A percentile compares a stretch with the other conserved stretches of the same genome.
Evolutionary conservation across 2,797 vertebrate species (phyloP).

Genomic region (Bradypodion pumilum): DNA sequence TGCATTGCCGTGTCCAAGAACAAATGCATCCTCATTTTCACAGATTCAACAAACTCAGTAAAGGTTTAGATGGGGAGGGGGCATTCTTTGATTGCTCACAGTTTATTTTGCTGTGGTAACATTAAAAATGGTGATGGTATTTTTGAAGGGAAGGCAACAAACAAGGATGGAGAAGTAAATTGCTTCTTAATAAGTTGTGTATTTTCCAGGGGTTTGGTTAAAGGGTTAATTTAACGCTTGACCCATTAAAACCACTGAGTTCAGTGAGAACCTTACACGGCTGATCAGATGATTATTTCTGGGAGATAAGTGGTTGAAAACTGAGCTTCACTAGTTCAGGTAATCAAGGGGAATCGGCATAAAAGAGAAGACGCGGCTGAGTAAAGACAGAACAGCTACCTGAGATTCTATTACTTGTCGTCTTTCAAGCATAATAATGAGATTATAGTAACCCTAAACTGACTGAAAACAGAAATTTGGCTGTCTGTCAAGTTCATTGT

Average conservation of each 20-base stretch:
- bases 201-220: constrained; percentile 74
- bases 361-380: constrained; percentile 74
- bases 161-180: constrained; percentile 70
- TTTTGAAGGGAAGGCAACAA: constrained; percentile 16
- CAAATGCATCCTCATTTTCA: neutral
- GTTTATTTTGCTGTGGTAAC: neutral
- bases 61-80: neutral
- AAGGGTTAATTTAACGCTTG: constrained; percentile 85
- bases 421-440: constrained; percentile 89
- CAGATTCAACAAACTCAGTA: neutral
- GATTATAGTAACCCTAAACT: constrained; percentile 86
- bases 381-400: constrained; percentile 79
- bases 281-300: constrained; percentile 89
- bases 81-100: constrained; percentile 4
- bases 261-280: constrained; percentile 77
- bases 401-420: constrained; percentile 89
- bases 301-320: constrained; percentile 88
- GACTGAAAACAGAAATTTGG: constrained; percentile 89
- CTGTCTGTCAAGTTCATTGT: constrained; percentile 96
- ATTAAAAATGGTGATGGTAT: neutral
- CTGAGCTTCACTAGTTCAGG: constrained; percentile 83
- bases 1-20: neutral
- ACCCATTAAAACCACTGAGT: constrained; percentile 84
- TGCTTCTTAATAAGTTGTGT: constrained; percentile 72
- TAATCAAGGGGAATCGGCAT: constrained; percentile 86